These are phyloP conservation scores for Spinus pinus DNA, from an alignment of 2,797 vertebrate species.

Conservation along the genomic window DNA sequence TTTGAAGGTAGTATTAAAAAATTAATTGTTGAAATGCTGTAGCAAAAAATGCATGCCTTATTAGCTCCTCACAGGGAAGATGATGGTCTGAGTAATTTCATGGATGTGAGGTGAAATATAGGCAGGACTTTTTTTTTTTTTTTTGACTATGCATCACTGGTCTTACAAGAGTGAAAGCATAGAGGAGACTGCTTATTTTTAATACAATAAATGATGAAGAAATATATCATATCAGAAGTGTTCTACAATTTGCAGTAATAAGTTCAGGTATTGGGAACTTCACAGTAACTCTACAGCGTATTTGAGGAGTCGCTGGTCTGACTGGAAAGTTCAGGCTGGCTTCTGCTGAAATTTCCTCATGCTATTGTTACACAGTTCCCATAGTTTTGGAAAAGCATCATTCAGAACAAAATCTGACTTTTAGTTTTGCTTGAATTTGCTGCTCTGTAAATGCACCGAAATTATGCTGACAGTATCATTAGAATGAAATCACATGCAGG, in stretches of 20 bases:
- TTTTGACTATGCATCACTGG: not conserved
- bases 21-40: not conserved
- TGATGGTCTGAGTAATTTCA: not conserved
- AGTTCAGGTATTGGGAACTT: not conserved
- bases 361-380: not conserved
- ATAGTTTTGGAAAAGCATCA: not conserved
- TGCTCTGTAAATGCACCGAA: not conserved
- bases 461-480: not conserved
- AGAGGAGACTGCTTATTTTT: not conserved
- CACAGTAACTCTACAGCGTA: not conserved
- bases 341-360: not conserved
- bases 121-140: not conserved
- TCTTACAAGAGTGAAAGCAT: not conserved
- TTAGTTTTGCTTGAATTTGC: not conserved
- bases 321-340: not conserved
- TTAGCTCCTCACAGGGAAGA: not conserved
- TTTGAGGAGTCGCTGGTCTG: not conserved
- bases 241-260: not conserved
- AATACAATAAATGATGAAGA: not conserved
- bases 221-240: not conserved
- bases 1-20: not conserved
- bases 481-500: fast-evolving
- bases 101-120: not conserved
- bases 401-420: not conserved
- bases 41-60: not conserved